phyloP scores from a whole-genome alignment of 2,113 vertebrate species.

The Poecilia latipinna region DNA sequence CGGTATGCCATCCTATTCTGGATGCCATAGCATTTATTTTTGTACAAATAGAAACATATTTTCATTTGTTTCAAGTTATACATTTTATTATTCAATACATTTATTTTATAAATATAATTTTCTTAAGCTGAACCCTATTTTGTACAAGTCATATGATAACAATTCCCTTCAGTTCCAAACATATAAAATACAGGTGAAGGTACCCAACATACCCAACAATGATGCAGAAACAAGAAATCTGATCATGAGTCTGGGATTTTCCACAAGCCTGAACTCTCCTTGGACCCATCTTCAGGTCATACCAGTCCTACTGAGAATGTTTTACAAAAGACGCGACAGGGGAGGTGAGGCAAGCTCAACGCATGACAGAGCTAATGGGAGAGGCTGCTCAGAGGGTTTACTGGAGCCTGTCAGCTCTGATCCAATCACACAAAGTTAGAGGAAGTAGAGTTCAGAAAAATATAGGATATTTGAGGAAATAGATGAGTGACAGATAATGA shows the following conservation, averaged over 20 bases:
- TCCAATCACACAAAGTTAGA: conserved; percentile 39
- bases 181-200: not conserved
- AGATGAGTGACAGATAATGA: not conserved
- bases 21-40: too few relatives aligned
- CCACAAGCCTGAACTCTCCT: conserved; percentile 17
- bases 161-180: not conserved
- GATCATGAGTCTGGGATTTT: conserved; percentile 14
- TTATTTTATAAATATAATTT: too few relatives aligned
- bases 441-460: not conserved
- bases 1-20: too few relatives aligned
- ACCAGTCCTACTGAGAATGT: conserved; percentile 3
- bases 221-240: conserved; percentile 15
- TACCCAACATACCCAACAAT: not conserved
- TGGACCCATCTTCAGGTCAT: conserved; percentile 4
- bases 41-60: too few relatives aligned
- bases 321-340: conserved; percentile 28
- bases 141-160: too few relatives aligned
- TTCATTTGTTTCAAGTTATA: too few relatives aligned
- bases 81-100: too few relatives aligned
- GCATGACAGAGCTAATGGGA: conserved; percentile 55
- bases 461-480: conserved; percentile 11
- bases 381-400: conserved; percentile 29
- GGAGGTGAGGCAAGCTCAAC: conserved; percentile 27
- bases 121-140: too few relatives aligned
- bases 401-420: conserved; percentile 54